These are phyloP conservation scores for Oegoconia quadripuncta DNA, from an alignment of 2,888 invertebrate genomes.

Conservation along the genomic window DNA sequence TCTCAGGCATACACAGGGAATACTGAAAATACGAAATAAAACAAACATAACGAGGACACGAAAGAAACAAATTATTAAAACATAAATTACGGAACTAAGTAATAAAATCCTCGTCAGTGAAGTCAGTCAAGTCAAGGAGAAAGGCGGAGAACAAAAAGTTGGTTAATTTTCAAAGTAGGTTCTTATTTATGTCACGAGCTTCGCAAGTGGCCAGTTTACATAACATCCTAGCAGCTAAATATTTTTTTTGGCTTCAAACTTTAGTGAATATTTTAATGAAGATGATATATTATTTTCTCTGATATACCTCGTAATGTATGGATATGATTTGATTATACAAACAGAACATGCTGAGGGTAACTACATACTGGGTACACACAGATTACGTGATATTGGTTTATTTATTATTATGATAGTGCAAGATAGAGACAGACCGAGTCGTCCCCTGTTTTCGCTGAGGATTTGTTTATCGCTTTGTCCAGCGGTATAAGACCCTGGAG, in stretches of 20 bases:
- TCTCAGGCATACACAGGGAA: slow-evolving; percentile 78
- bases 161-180: slow-evolving; percentile 17
- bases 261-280: slow-evolving; percentile 13
- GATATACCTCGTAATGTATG: slow-evolving; percentile 15
- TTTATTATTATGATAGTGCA: slow-evolving; percentile 51
- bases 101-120: slow-evolving; percentile 9
- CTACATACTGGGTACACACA: slow-evolving; percentile 64
- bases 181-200: slow-evolving; percentile 8
- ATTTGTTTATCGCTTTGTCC: slow-evolving; percentile 76
- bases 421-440: slow-evolving; percentile 73
- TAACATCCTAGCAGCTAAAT: slow-evolving; percentile 16
- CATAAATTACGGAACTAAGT: slow-evolving; percentile 18
- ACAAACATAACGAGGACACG: slow-evolving; percentile 46
- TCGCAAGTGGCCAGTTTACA: slow-evolving; percentile 11
- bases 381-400: slow-evolving; percentile 48
- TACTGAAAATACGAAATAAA: slow-evolving; percentile 68
- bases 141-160: slow-evolving; percentile 11
- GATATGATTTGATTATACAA: slow-evolving; percentile 48
- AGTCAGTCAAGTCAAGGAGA: slow-evolving; percentile 14
- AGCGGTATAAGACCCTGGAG: slow-evolving; percentile 74
- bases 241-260: slow-evolving; percentile 2
- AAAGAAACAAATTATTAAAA: slow-evolving; percentile 30
- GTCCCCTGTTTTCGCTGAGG: slow-evolving; percentile 71
- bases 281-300: slow-evolving; percentile 6
- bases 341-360: slow-evolving; percentile 63